Evolutionary conservation across 2,113 vertebrate species (phyloP).

Genomic region (Nycticorax nycticorax): DNA sequence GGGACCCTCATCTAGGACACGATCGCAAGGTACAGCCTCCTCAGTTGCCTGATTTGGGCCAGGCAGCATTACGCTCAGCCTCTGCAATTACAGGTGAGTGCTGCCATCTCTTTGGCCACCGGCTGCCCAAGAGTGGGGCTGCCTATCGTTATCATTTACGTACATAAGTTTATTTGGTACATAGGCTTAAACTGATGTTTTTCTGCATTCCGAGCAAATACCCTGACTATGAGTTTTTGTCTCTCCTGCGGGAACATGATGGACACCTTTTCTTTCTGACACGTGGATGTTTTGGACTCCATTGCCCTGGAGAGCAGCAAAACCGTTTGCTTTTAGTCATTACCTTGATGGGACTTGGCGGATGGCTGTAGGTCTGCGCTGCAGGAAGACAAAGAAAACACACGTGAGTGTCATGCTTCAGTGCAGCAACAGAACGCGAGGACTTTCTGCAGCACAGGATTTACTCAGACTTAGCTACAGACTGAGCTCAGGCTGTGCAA

Average conservation of each 20-base stretch:
- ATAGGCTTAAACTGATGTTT: neutral
- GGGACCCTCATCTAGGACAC: neutral
- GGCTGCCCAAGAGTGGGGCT: neutral
- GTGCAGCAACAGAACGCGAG: neutral
- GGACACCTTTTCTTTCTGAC: neutral
- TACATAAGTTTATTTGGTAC: neutral
- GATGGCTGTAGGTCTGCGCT: neutral
- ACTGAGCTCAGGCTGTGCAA: neutral
- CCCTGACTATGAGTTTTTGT: neutral
- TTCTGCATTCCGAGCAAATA: neutral
- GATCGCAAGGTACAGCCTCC: neutral
- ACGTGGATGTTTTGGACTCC: neutral
- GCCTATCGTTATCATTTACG: accelerated
- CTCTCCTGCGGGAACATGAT: accelerated
- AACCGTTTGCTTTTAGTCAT: neutral
- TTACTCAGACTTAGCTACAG: neutral
- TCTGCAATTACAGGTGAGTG: neutral
- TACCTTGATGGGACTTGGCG: neutral
- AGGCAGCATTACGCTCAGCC: neutral
- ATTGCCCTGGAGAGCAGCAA: neutral
- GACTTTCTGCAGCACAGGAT: neutral
- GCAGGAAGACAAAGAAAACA: neutral
- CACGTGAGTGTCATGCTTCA: neutral
- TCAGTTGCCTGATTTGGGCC: neutral
- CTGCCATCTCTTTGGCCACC: neutral